Evolutionary conservation across 2,797 vertebrate species (phyloP).

Genomic region (Hippoglossus hippoglossus): DNA sequence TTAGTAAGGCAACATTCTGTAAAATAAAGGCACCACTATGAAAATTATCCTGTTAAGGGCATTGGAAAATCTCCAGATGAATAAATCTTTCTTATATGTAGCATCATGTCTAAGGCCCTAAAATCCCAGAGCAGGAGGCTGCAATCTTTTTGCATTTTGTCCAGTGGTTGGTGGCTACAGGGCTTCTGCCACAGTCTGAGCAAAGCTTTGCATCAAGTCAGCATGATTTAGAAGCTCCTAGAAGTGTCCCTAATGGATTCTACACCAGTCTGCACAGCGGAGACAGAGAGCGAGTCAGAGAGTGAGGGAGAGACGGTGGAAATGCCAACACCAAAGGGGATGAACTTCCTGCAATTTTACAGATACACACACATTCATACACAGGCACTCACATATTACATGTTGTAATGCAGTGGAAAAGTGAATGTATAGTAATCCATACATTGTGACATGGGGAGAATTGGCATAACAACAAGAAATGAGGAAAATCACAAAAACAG

Average conservation of each 20-base stretch:
- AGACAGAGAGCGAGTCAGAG: neutral
- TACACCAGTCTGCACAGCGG: conserved; percentile 59
- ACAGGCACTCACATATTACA: conserved; percentile 44
- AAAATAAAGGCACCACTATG: conserved; percentile 60
- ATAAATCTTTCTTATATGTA: conserved; percentile 67
- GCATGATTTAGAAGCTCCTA: conserved; percentile 70
- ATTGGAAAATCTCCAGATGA: conserved; percentile 54
- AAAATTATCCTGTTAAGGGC: conserved; percentile 63
- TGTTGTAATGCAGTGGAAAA: conserved; percentile 59
- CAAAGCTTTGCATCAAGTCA: conserved; percentile 72
- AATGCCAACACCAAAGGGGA: conserved; percentile 64
- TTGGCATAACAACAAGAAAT: conserved; percentile 14
- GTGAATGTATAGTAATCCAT: conserved; percentile 41
- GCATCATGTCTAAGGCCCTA: conserved; percentile 60
- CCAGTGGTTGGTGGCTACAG: conserved; percentile 60
- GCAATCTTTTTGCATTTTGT: conserved; percentile 59
- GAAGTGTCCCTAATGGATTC: conserved; percentile 77
- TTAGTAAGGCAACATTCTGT: conserved; percentile 45
- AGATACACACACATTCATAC: conserved; percentile 48
- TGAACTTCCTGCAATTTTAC: conserved; percentile 62
- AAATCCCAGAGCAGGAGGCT: conserved; percentile 62
- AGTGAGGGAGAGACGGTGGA: conserved; percentile 9
- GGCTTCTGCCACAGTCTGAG: conserved; percentile 60
- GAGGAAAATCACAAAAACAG: conserved; percentile 18
- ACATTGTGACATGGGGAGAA: conserved; percentile 19